These are phyloP conservation scores for Tragelaphus buxtoni DNA, from an alignment of 2,113 vertebrate species.

Conservation along the genomic window DNA sequence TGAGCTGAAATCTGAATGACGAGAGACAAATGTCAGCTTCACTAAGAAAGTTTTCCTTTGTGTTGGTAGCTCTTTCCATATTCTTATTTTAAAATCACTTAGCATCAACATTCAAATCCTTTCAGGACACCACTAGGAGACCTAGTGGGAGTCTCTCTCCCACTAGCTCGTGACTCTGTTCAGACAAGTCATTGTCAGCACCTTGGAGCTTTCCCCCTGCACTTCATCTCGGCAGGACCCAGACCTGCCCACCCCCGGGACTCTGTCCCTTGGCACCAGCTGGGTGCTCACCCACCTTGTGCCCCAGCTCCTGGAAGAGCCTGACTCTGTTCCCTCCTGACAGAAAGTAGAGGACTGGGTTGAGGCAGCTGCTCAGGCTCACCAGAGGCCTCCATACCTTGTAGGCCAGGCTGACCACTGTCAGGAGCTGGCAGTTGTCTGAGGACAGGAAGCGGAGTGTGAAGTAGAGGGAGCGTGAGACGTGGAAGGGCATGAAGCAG, in stretches of 20 bases:
- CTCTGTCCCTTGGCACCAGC: fast-evolving
- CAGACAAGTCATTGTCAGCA: neutral
- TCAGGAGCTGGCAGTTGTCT: constrained; percentile 62
- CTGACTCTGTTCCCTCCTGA: neutral
- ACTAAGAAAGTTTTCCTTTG: neutral
- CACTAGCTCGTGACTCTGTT: neutral
- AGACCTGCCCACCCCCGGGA: neutral
- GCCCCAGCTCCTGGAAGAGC: constrained; percentile 51
- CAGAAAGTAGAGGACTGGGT: constrained; percentile 75
- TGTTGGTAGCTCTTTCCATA: neutral
- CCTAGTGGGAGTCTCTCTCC: neutral
- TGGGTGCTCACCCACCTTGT: neutral
- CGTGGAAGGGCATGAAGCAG: constrained; percentile 77
- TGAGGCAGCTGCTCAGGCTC: constrained; percentile 74
- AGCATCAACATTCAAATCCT: neutral
- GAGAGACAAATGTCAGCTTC: neutral
- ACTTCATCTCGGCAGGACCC: neutral
- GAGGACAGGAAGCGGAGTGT: constrained; percentile 26
- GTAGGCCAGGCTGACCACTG: constrained; percentile 47
- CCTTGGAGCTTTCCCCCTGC: neutral
- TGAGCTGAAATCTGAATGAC: neutral
- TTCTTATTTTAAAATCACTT: neutral
- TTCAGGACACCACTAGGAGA: too few species aligned
- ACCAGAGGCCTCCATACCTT: constrained; percentile 74
- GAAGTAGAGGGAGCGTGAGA: constrained; percentile 62